These are phyloP conservation scores for Prunella himalayana DNA, from an alignment of 2,113 vertebrate species.

Conservation along the genomic window DNA sequence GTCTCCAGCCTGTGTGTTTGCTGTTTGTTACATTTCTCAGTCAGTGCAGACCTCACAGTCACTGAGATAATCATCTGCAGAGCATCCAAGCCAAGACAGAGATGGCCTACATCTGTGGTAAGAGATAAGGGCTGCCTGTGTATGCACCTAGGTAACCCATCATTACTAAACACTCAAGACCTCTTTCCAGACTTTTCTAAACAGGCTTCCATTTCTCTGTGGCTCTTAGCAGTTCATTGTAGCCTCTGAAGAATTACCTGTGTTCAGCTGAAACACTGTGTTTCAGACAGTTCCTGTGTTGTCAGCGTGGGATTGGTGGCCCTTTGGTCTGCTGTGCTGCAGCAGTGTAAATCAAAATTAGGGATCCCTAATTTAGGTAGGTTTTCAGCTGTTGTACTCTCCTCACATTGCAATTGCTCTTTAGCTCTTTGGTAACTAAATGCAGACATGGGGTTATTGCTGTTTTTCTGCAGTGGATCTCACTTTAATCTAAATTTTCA, in stretches of 20 bases:
- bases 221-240: background rate
- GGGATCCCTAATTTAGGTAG: background rate
- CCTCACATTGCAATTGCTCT: background rate
- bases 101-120: background rate
- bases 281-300: background rate
- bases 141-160: background rate
- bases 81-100: background rate
- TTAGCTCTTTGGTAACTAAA: background rate
- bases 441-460: background rate
- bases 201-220: background rate
- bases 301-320: rapidly evolving
- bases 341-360: background rate
- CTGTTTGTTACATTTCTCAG: background rate
- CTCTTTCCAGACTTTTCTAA: background rate
- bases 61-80: background rate
- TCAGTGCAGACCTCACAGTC: background rate
- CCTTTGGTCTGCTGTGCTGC: background rate
- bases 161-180: background rate
- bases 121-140: background rate
- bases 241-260: background rate
- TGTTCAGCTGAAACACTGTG: background rate
- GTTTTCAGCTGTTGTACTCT: background rate
- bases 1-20: background rate
- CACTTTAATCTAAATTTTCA: background rate
- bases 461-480: background rate